Evolutionary conservation across 2,113 vertebrate species (phyloP), one percentile per base, ranked within the genome.

Genomic region (Stomatorhinus ivindoensis): DNA sequence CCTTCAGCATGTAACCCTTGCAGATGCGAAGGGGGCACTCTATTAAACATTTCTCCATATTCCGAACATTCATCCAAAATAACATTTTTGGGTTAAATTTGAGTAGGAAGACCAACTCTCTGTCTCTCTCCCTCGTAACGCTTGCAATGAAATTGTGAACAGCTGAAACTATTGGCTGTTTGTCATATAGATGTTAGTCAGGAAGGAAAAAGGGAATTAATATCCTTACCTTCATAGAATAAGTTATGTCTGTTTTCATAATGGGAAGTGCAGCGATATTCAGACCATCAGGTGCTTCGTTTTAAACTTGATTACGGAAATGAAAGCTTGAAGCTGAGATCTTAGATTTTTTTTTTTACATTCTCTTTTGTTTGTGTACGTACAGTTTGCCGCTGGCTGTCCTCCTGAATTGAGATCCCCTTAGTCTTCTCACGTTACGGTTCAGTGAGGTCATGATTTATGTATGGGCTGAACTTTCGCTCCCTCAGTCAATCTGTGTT

Each of bases 281-380:
- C 35, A 91, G 69, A 48, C 90, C 50, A 8, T 4, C 88, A 53
- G 21, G 90, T 80, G 76, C 86, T 17, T 27, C 35, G 11, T 65
- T 47, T 91, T 84, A 27, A 31, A 27, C 85, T 90, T 39, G 58
- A 65, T 90, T 80, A 80, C 27, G 58, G 39, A 94, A 94, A 92
- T 93, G 53, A 94, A 92, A 89, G 88, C 91, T 92, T 65, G 35
- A 39, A 91, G 90, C 91, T 3, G 35, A 24, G 86, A 44, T 73
- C 92, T 92, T 55, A 8, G 13, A 82, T 46, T 61, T 61, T n/a
- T n/a, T 61, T n/a, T n/a, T n/a, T n/a, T n/a, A 9, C 7, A n/a
- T 61, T 27, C 15, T 7, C 24, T 9, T 9, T 61, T 61, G 58
- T n/a, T 61, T n/a, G 58, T 61, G 24, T n/a, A n/a, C 24, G 9